Percentiles rank a stretch among this genome's conserved stretches.
Evolutionary conservation across 2,888 invertebrate species (phyloP).

Genomic region (Neocrepidodera transversa): DNA sequence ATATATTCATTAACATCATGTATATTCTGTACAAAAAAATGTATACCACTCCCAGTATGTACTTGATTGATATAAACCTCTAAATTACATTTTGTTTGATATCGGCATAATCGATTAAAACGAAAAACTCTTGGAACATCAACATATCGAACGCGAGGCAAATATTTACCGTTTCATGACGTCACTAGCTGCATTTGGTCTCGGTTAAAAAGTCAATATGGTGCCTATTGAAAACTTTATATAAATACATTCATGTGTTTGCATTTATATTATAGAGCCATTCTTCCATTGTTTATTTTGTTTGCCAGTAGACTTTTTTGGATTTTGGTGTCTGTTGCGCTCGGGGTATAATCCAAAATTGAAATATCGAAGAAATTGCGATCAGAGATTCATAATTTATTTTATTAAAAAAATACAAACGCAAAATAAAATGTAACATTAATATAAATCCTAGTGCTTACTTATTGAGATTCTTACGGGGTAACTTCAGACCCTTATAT

Average conservation of each 20-base stretch:
- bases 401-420: no score
- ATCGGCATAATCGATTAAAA: not conserved
- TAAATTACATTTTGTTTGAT: constrained; percentile 1
- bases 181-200: constrained; percentile 27
- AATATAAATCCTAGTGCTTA: no score
- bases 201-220: constrained; percentile 29
- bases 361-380: no score
- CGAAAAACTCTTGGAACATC: constrained; percentile 9
- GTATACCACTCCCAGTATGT: no score
- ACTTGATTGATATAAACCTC: no score
- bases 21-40: no score
- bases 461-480: no score
- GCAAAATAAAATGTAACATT: no score
- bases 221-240: constrained; percentile 28
- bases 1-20: no score
- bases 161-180: constrained; percentile 9
- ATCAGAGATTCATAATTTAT: no score
- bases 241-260: constrained; percentile 31
- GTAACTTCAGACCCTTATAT: no score
- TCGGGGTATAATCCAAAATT: no score
- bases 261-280: constrained; percentile 31
- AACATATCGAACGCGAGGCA: not conserved
- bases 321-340: not conserved
- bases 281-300: constrained; percentile 50
- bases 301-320: constrained; percentile 53